Evolutionary conservation across 2,888 invertebrate species (phyloP), one percentile per base, ranked within the genome.

Genomic region (Ormyrus labotus): DNA sequence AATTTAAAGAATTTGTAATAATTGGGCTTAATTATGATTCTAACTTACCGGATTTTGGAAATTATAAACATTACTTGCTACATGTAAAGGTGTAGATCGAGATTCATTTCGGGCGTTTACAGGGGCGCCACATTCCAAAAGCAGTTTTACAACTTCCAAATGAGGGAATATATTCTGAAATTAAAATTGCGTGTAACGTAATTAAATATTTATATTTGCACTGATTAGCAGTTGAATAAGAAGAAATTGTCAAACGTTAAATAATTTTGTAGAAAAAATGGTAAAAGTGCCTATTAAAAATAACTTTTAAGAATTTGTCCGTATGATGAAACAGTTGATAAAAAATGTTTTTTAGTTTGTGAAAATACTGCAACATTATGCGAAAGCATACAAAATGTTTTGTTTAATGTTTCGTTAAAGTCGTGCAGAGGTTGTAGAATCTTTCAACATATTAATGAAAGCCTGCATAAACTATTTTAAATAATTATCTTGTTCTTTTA

Each of bases 41-140:
- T 34, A 70, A 89, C 92, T 92, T 91, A 94, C 95, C 90, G 93
- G 92, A 85, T 92, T 92, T 83, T 93, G 92, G 90, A 94, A 96
- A 91, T 96, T 96, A 89, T 94, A 94, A n/a, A 94, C 93, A 83
- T 94, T 93, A 83, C 95, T 94, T 55, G 96, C 96, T 82, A 96
- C 93, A 91, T 97, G 97, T 84, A 98, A 92, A 77, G 97, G 94
- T 65, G 97, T 96, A 75, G 95, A 95, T 86, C 95, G 94, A 78
- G 93, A 93, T 89, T 94, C 93, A 91, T 97, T 97, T 85, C 94
- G 93, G 53, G 94, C 94, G 90, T 95, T 95, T 0, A 96, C 94
- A 87, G 93, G 92, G 13, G 96, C 95, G 67, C 97, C 97, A 91
- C 95, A 95, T 83, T 94, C 93, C 82, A 97, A 91, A 84, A 98